phyloP scores from a whole-genome alignment of 2,888 invertebrate species.

The Bimastos eiseni region DNA sequence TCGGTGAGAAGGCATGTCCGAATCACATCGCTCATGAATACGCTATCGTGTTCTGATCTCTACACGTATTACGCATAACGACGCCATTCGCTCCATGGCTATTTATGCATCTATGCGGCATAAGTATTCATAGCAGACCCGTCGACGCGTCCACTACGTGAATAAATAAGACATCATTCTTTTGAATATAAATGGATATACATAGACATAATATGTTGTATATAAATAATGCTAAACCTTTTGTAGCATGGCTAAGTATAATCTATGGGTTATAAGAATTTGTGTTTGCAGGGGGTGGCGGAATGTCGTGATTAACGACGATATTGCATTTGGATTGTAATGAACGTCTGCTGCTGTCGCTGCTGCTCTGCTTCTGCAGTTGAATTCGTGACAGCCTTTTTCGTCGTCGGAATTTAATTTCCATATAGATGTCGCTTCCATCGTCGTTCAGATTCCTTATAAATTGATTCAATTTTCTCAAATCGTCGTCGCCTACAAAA shows the following conservation, averaged over 20 bases:
- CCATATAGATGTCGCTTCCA: neutral
- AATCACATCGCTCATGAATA: conserved; percentile 13
- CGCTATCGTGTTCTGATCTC: neutral
- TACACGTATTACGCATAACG: neutral
- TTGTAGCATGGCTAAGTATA: too few relatives aligned
- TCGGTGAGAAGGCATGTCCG: neutral
- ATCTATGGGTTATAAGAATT: neutral
- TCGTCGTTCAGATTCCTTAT: neutral
- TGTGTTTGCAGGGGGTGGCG: neutral
- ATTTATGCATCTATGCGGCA: neutral
- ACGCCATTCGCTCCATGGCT: neutral
- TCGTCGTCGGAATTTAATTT: neutral
- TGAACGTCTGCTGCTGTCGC: neutral
- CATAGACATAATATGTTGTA: neutral
- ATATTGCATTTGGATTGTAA: conserved; percentile 13
- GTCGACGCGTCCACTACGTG: neutral
- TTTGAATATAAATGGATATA: neutral
- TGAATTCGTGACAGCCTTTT: neutral
- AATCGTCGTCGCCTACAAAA: conserved; percentile 6
- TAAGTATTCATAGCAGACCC: neutral
- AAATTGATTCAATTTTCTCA: conserved; percentile 13
- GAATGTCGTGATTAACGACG: neutral
- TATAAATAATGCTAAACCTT: conserved; percentile 2
- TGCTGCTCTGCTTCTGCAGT: neutral
- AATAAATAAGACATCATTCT: conserved; percentile 1